phyloP scores from a whole-genome alignment of 2,888 invertebrate species.

The Ceramica pisi region DNA sequence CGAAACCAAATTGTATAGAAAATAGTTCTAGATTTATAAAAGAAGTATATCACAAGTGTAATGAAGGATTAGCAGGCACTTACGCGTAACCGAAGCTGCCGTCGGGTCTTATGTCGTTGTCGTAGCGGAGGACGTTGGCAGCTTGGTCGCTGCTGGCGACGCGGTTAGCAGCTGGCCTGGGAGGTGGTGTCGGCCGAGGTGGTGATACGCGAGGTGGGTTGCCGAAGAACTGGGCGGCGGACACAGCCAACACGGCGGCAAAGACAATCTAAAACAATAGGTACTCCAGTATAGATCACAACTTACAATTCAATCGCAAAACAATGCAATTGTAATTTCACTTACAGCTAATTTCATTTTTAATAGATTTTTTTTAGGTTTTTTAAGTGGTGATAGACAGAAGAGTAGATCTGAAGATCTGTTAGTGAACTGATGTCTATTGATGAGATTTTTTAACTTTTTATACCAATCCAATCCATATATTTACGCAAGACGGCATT shows the following conservation, averaged over 20 bases:
- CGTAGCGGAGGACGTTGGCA: slow-evolving; percentile 80
- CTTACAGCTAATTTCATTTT: slow-evolving; percentile 82
- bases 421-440: slow-evolving; percentile 71
- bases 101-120: slow-evolving; percentile 84
- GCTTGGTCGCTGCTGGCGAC: slow-evolving; percentile 69
- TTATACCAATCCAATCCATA: slow-evolving; percentile 72
- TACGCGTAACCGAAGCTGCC: slow-evolving; percentile 88
- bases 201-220: slow-evolving; percentile 30
- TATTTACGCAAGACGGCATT: slow-evolving; percentile 80
- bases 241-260: slow-evolving; percentile 78
- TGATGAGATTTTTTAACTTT: slow-evolving; percentile 67
- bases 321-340: slow-evolving; percentile 34
- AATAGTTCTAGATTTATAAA: background rate
- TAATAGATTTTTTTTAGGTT: too few species aligned
- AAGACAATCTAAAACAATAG: slow-evolving; percentile 71
- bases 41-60: background rate
- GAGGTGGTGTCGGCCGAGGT: slow-evolving; percentile 47
- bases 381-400: slow-evolving; percentile 26
- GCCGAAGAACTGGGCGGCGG: slow-evolving; percentile 75
- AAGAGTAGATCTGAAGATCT: slow-evolving; percentile 53
- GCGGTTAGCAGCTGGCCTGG: slow-evolving; percentile 50
- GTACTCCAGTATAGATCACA: background rate
- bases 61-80: slow-evolving; percentile 60
- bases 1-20: background rate
- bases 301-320: slow-evolving; percentile 5